Evolutionary conservation across 2,113 vertebrate genomes (phyloP), one percentile per base, ranked within the genome.

Genomic region (Proterorhinus semilunaris): DNA sequence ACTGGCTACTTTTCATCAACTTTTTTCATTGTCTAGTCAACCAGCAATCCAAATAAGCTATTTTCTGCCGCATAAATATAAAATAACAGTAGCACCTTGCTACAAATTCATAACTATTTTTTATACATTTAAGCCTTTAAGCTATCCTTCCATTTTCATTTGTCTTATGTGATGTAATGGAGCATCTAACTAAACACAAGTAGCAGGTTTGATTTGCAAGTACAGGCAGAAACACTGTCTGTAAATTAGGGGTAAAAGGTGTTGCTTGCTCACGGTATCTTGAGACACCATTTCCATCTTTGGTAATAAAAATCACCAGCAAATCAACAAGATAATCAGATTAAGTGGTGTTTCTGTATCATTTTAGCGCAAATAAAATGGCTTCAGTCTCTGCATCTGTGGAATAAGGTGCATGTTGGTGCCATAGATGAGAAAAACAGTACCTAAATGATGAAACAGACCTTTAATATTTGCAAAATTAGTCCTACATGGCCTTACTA

Each of bases 181-280:
- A 62, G 17, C 6, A 21, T 52, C 15, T 65, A 67, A 78, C 72
- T 69, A 49, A 55, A 43, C 53, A 72, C 6, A 53, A 76, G 61
- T 62, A 48, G 36, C 16, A 48, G 21, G 12, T 67, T 78, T 72
- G 45, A 66, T 71, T 73, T 21, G 72, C 61, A 64, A 53, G 58
- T 51, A 7, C 46, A n/a, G 58, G 74, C 27, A 66, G 75, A 47
- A 66, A 61, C 57, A 61, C 57, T 61, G 13, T 15, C 51, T 58
- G 47, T 44, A 15, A 11, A n/a, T 66, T 54, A 6, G 9, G 47
- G 43, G 43, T 2, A 9, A 46, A 64, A 10, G 13, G 42, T 4
- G 36, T 4, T 44, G 6, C 11, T 42, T 51, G 49, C 15, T 10
- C 15, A 13, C 6, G 5, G 49, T 13, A 51, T 13, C 49, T 36